Evolutionary conservation across 2,888 invertebrate genomes (phyloP), one percentile per base, ranked within the genome.

Genomic region (Drosophila melanosoma): DNA sequence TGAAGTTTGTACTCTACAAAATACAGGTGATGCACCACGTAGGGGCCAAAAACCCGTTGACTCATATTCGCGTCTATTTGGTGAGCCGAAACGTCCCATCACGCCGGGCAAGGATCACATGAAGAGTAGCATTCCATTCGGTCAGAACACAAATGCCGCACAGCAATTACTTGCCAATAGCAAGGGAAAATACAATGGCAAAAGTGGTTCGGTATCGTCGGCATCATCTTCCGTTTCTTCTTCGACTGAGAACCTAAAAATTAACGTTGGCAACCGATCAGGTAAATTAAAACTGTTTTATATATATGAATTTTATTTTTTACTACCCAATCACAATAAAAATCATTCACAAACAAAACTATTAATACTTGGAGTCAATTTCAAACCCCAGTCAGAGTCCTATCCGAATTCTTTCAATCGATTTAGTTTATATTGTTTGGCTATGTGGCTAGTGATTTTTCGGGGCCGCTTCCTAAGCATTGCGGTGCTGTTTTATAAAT

Each of bases 1-100:
- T 38, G 17, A 26, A 40, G 45, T 51, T 54, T 61, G 17, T 33
- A 32, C 42, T 53, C 59, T 75, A 36, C 57, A 40, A 23, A 53
- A n/a, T 29, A 36, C 56, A 93, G 92, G 92, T 79, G 93, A 93
- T 81, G 90, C 89, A 67, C 91, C 90, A 72, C 92, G 93, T 72
- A 92, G 93, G 68, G 92, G 82, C 71, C 92, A 92, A 81, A 93
- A 92, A 82, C 91, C 89, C 81, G 87, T 93, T 91, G 94, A 94
- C 91, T 94, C 94, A 77, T 93, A 94, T 92, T 93, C 93, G 86
- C 94, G 94, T 83, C 93, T 94, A 81, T 94, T 94, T 92, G 95
- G 94, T 79, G 94, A 94, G 86, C 94, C 94, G 83, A 93, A 94
- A 82, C 93, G 94, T 92, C 93, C 93, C 90, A 91, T 93, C 73